Evolutionary conservation across 2,113 vertebrate species (phyloP).

Genomic region (Scartelaos histophorus): DNA sequence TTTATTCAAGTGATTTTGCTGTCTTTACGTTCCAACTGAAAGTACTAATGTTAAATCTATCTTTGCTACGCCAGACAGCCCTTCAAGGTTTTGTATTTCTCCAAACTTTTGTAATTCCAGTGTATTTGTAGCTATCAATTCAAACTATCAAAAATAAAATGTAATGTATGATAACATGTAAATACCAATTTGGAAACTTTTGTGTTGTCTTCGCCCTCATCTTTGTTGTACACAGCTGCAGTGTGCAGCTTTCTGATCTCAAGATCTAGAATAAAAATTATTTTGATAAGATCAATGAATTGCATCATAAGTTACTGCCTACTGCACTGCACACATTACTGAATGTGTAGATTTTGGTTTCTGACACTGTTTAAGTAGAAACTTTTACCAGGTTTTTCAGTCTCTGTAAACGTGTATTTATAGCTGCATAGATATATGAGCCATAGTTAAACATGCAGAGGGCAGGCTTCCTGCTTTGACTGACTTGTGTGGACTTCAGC

Average conservation of each 20-base stretch:
- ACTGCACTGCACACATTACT: background rate
- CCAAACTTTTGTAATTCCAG: conserved; percentile 92
- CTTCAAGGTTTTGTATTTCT: conserved; percentile 93
- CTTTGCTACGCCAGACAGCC: conserved; percentile 84
- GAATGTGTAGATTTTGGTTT: background rate
- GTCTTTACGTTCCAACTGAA: conserved; percentile 79
- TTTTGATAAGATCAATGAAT: conserved; percentile 93
- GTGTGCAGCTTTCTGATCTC: conserved; percentile 88
- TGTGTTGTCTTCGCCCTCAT: conserved; percentile 80
- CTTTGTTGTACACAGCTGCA: conserved; percentile 83
- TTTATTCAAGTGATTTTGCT: conserved; percentile 79
- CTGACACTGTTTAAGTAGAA: background rate
- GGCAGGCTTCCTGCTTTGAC: background rate
- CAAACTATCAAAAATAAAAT: conserved; percentile 79
- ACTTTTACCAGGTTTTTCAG: no score
- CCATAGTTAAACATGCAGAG: background rate
- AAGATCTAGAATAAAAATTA: conserved; percentile 99
- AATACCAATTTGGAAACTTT: conserved; percentile 87
- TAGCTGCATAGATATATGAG: background rate
- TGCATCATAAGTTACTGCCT: conserved; percentile 19
- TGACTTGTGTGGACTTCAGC: background rate
- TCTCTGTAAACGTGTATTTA: no score
- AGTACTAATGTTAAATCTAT: conserved; percentile 80
- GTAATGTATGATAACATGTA: conserved; percentile 90
- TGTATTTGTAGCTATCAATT: conserved; percentile 91